These are phyloP conservation scores for Drosophila sp. DNA, from an alignment of 1,140 invertebrate genomes.

Conservation along the genomic window DNA sequence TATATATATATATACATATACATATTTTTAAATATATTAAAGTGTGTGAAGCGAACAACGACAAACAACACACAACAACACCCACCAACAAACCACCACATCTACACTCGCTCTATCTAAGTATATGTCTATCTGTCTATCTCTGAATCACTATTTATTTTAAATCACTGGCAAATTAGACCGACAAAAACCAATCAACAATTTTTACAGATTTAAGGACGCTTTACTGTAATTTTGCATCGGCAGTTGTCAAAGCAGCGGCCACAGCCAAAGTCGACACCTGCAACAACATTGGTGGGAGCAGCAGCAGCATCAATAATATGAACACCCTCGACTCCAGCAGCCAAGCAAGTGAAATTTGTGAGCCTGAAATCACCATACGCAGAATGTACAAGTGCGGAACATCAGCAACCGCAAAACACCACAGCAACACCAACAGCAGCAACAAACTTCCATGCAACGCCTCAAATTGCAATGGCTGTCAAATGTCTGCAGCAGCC, in stretches of 20 bases:
- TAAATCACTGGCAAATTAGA: conserved; percentile 48
- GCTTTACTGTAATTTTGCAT: conserved; percentile 82
- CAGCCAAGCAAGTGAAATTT: conserved; percentile 54
- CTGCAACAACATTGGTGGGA: conserved; percentile 26
- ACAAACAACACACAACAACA: conserved; percentile 15
- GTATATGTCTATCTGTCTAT: background rate
- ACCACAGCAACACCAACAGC: conserved; percentile 22
- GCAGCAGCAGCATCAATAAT: conserved; percentile 7
- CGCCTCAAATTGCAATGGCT: conserved; percentile 65
- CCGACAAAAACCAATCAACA: conserved; percentile 68
- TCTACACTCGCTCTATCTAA: background rate
- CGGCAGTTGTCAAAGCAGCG: conserved; percentile 77
- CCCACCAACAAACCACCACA: conserved; percentile 16
- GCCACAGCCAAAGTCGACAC: conserved; percentile 52
- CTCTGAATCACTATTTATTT: conserved; percentile 27
- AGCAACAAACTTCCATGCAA: conserved; percentile 48
- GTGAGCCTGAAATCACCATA: conserved; percentile 77
- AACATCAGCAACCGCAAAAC: conserved; percentile 28
- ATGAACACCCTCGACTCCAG: conserved; percentile 2
- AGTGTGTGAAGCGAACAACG: conserved; percentile 14
- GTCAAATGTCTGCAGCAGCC: conserved; percentile 76
- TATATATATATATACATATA: too few species aligned
- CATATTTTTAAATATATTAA: background rate
- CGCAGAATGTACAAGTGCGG: conserved; percentile 80
- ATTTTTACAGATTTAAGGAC: conserved; percentile 83